These are phyloP conservation scores for Myzus persicae DNA, from an alignment of 1,140 invertebrate species.

Conservation along the genomic window DNA sequence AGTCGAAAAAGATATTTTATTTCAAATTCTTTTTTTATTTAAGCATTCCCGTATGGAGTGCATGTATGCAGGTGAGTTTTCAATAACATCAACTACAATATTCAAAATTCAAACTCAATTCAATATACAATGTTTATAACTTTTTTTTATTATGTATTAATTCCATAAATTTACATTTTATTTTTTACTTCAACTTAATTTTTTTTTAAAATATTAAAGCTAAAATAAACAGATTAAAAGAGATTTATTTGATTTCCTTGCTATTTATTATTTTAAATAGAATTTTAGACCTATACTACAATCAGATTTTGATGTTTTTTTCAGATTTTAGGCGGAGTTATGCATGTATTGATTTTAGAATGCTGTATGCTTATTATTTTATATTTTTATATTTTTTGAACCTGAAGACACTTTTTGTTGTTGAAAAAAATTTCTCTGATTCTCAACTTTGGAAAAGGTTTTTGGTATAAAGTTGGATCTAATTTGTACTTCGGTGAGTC, in stretches of 20 bases:
- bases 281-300: background rate
- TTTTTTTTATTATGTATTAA: background rate
- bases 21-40: conserved; percentile 35
- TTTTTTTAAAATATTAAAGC: background rate
- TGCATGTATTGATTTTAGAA: no score
- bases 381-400: no score
- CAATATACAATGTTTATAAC: background rate
- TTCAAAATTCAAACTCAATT: background rate
- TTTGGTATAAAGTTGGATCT: no score
- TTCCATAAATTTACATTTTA: background rate
- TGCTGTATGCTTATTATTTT: no score
- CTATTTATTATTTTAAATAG: background rate
- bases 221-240: no score
- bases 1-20: conserved; percentile 26
- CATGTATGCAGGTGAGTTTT: background rate
- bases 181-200: background rate
- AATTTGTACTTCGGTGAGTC: no score
- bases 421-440: no score
- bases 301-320: background rate
- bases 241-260: no score
- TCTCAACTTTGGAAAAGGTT: no score
- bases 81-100: background rate
- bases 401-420: no score
- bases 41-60: background rate
- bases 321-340: no score